Percentiles rank a stretch among this genome's conserved stretches.
Conservation (phyloP, 1,140 invertebrate species). For the Rhyacophila brunnea region DNA sequence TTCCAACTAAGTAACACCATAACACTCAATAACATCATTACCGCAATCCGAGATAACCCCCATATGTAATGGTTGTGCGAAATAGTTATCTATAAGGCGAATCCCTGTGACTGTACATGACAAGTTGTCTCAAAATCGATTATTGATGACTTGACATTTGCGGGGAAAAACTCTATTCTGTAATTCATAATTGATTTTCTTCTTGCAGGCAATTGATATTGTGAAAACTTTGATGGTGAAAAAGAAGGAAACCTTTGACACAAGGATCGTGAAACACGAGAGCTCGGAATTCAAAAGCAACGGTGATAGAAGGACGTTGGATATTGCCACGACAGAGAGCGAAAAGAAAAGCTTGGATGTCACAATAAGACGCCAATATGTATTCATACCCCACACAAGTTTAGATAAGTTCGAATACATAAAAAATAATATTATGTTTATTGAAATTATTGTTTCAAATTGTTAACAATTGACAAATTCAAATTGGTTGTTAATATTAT, state of each 20-base stretch:
- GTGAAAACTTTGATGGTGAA: constrained; percentile 48
- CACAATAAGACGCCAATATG: constrained; percentile 59
- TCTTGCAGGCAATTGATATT: constrained; percentile 51
- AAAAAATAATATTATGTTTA: constrained; percentile 63
- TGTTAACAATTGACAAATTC: too few species aligned
- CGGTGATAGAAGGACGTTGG: constrained; percentile 40
- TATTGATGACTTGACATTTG: too few species aligned
- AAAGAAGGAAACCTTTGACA: constrained; percentile 27
- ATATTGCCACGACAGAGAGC: constrained; percentile 37
- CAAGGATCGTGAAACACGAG: not conserved
- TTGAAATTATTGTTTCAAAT: constrained; percentile 58
- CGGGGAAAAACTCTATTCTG: too few species aligned
- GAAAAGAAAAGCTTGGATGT: constrained; percentile 8
- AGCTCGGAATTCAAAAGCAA: constrained; percentile 19
- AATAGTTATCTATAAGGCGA: too few species aligned
- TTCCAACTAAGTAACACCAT: too few species aligned
- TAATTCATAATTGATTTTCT: too few species aligned
- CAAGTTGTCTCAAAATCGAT: too few species aligned
- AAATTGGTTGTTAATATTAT: too few species aligned
- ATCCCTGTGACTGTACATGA: too few species aligned
- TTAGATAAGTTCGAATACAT: constrained; percentile 65
- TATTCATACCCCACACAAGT: constrained; percentile 70
- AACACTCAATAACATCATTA: too few species aligned
- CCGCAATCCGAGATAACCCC: too few species aligned
- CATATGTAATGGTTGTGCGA: too few species aligned